Conservation (phyloP, 2,888 invertebrate species). For the Acleris emargana region DNA sequence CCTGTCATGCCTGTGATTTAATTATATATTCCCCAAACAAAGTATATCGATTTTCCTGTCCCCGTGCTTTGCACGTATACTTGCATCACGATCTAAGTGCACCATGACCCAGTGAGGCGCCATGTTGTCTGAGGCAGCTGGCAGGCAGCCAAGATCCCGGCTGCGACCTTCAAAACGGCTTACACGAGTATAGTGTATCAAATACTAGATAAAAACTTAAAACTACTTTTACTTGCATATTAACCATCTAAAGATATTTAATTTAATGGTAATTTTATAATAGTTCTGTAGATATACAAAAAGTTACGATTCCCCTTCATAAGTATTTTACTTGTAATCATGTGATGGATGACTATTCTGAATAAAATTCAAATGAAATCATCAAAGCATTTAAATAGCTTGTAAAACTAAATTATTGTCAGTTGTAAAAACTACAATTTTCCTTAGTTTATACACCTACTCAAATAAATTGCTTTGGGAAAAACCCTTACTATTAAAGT, state of each 20-base stretch:
- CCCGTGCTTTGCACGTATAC: slow-evolving; percentile 5
- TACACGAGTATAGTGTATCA: slow-evolving; percentile 1
- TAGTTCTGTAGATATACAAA: no score
- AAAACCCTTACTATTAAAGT: slow-evolving; percentile 25
- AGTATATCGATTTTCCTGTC: slow-evolving; percentile 12
- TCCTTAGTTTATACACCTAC: background rate
- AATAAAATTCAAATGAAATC: no score
- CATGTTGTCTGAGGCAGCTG: slow-evolving; percentile 58
- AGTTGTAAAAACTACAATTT: no score
- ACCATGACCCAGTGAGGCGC: slow-evolving; percentile 54
- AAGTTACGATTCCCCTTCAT: no score
- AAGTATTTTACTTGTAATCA: no score
- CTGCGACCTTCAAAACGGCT: slow-evolving; percentile 52
- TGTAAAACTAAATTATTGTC: no score
- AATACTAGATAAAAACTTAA: background rate
- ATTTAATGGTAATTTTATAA: no score
- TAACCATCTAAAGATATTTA: no score
- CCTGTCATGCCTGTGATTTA: background rate
- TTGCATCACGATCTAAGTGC: slow-evolving; percentile 32
- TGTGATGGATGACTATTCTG: no score
- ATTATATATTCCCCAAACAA: background rate
- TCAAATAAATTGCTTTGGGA: slow-evolving; percentile 9
- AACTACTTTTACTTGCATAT: no score
- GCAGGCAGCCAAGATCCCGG: slow-evolving; percentile 52
- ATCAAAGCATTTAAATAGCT: no score